Evolutionary conservation across 2,888 invertebrate species (phyloP).

Genomic region (Proisotoma minuta): DNA sequence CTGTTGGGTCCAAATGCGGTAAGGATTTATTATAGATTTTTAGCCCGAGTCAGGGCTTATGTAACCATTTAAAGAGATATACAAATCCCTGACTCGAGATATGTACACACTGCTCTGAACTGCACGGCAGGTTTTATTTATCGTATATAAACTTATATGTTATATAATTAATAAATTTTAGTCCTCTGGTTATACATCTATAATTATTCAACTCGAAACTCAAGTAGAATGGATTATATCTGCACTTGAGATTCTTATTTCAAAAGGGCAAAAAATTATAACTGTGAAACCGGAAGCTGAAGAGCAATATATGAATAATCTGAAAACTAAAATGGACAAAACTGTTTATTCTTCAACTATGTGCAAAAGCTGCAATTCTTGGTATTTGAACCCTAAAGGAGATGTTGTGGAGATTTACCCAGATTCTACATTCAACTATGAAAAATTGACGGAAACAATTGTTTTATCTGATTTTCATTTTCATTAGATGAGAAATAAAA

Average conservation of each 20-base stretch:
- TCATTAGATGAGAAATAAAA: no score
- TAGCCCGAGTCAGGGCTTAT: not conserved
- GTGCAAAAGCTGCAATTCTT: constrained; percentile 13
- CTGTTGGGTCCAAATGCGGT: constrained; percentile 29
- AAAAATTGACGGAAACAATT: not conserved
- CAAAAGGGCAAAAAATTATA: constrained; percentile 4
- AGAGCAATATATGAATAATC: constrained; percentile 18
- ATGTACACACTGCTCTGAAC: no score
- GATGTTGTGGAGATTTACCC: constrained; percentile 3
- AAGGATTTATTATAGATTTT: not conserved
- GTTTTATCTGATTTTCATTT: not conserved
- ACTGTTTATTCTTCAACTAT: constrained; percentile 13
- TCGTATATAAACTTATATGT: constrained; percentile 8
- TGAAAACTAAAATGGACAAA: constrained; percentile 8
- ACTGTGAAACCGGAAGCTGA: constrained; percentile 17
- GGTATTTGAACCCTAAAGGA: constrained; percentile 22
- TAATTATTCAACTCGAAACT: constrained; percentile 16
- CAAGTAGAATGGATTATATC: constrained; percentile 27
- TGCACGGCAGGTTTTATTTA: constrained; percentile 21
- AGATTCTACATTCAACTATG: not conserved
- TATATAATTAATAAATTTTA: constrained; percentile 17
- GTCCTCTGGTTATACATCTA: constrained; percentile 4
- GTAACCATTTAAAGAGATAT: not conserved
- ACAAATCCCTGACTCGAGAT: not conserved
- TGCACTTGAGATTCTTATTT: constrained; percentile 14